These are phyloP conservation scores for Hydra vulgaris DNA, from an alignment of 30 jellyfish, hydroid and myxozoan species.

Conservation along the genomic window DNA sequence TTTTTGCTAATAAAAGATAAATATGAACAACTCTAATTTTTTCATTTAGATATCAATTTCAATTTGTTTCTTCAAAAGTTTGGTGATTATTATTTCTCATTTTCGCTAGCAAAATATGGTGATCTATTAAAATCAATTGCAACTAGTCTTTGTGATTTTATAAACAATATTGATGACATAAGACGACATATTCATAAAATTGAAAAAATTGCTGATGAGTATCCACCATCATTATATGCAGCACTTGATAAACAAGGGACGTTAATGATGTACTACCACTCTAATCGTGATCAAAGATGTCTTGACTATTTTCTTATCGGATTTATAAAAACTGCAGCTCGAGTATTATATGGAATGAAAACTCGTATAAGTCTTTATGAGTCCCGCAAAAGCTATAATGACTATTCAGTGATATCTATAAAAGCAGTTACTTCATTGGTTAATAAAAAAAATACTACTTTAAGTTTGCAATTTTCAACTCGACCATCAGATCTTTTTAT, in stretches of 20 bases:
- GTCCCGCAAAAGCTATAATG: constrained; percentile 4
- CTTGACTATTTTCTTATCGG: constrained; percentile 27
- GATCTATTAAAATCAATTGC: constrained; percentile 35
- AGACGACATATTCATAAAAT: constrained; percentile 30
- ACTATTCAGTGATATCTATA: constrained; percentile 26
- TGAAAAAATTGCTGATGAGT: constrained; percentile 36
- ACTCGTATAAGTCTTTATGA: constrained; percentile 23
- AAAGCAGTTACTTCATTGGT: constrained; percentile 19
- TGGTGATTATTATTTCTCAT: constrained; percentile 19
- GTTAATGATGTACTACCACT: constrained; percentile 15
- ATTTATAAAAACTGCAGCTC: constrained; percentile 27
- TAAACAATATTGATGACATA: constrained; percentile 31
- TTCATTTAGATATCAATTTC: constrained; percentile 11
- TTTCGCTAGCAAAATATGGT: constrained; percentile 16
- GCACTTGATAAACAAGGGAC: constrained; percentile 22
- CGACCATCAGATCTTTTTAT: constrained; percentile 17
- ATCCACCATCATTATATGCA: constrained; percentile 32
- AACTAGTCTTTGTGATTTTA: constrained; percentile 30
- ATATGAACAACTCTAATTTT: not conserved
- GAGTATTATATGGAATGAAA: constrained; percentile 17
- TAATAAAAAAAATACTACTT: constrained; percentile 12
- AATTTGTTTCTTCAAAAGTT: constrained; percentile 10
- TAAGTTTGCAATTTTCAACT: constrained; percentile 21
- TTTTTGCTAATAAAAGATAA: not conserved
- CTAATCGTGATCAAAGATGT: constrained; percentile 18